A percentile compares a stretch with the other conserved stretches of the same genome.
phyloP scores from a whole-genome alignment of 1,140 invertebrate species.

The Phthorimaea operculella region DNA sequence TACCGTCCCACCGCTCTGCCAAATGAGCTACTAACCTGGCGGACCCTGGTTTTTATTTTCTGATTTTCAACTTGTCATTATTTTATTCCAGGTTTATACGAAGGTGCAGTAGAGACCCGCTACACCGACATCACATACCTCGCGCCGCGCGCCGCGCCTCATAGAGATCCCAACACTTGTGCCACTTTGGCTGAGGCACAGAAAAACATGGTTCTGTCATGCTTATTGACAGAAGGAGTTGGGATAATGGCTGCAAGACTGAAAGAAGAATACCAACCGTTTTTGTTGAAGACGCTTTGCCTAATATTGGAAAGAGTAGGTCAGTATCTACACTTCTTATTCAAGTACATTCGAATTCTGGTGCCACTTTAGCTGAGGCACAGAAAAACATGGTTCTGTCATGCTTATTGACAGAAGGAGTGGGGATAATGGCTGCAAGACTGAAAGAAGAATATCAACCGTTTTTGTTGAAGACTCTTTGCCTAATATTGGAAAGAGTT shows the following conservation, averaged over 20 bases:
- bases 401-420: constrained; percentile 73
- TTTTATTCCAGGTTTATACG: constrained; percentile 41
- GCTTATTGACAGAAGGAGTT: constrained; percentile 73
- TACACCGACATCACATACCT: constrained; percentile 57
- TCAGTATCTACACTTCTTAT: no score
- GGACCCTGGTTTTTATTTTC: no score
- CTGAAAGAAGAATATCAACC: constrained; percentile 64
- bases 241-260: constrained; percentile 69
- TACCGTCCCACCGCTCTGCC: no score
- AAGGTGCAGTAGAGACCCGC: constrained; percentile 47
- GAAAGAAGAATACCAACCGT: constrained; percentile 62
- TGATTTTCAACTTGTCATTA: no score
- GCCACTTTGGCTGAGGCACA: constrained; percentile 62
- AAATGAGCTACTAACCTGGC: no score
- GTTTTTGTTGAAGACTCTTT: constrained; percentile 73
- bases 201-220: constrained; percentile 70
- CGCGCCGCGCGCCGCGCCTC: constrained; percentile 20
- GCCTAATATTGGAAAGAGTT: constrained; percentile 74
- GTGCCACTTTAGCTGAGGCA: constrained; percentile 55
- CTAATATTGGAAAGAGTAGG: constrained; percentile 75
- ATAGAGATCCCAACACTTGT: constrained; percentile 20
- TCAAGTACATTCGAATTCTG: no score
- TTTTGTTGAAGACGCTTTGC: constrained; percentile 74
- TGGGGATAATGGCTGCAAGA: constrained; percentile 69
- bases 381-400: constrained; percentile 70